A percentile compares a stretch with the other conserved stretches of the same genome.
Evolutionary conservation across 1,140 invertebrate genomes (phyloP).

Genomic region (Neodiprion pinetum): DNA sequence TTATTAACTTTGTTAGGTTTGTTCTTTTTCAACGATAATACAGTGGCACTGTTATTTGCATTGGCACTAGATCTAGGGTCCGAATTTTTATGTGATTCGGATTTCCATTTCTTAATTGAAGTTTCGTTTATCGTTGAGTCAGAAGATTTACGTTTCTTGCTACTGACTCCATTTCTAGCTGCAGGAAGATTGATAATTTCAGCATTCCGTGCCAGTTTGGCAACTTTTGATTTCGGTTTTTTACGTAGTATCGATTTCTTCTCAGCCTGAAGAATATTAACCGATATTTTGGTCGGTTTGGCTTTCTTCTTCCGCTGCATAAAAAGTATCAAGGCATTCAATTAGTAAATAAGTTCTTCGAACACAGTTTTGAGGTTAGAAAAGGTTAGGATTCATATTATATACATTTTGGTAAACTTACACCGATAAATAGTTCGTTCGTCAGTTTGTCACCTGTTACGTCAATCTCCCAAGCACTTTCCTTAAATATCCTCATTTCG

Average conservation of each 20-base stretch:
- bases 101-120: neutral
- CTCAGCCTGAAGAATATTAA: too few relatives aligned
- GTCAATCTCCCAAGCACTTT: constrained; percentile 23
- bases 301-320: neutral
- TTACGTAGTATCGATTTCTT: neutral
- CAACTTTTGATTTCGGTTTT: neutral
- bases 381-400: neutral
- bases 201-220: neutral
- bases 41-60: neutral
- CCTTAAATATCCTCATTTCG: constrained; percentile 22
- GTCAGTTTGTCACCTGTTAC: constrained; percentile 25
- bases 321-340: neutral
- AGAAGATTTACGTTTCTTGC: neutral
- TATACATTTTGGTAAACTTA: neutral
- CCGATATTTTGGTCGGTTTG: neutral
- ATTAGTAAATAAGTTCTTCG: too few relatives aligned
- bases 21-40: too few relatives aligned
- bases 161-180: neutral
- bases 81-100: neutral
- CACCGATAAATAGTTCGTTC: constrained; percentile 17
- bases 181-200: neutral
- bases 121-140: neutral
- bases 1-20: too few relatives aligned
- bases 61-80: neutral
- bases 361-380: too few relatives aligned